phyloP scores from a whole-genome alignment of 2,113 vertebrate species.

The Malaclemys terrapin region DNA sequence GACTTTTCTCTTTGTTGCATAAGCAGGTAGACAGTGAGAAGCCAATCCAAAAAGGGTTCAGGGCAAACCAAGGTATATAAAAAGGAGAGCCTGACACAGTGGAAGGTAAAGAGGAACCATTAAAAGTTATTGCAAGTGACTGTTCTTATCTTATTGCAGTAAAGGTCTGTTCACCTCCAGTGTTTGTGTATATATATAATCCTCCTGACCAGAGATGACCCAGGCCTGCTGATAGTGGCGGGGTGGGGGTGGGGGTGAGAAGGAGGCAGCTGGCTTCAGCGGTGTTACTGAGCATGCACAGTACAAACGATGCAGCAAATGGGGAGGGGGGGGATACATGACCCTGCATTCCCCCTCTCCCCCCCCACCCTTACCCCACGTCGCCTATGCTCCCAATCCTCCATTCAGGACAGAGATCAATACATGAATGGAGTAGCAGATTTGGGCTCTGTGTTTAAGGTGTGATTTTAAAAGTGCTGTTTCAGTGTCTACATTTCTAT shows the following conservation, averaged over 20 bases:
- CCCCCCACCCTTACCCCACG: too few species aligned
- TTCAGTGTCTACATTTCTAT: background rate
- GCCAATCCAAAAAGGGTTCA: background rate
- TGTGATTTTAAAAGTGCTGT: background rate
- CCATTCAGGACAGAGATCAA: too few species aligned
- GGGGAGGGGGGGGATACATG: too few species aligned
- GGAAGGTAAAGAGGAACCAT: background rate
- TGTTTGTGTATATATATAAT: too few species aligned
- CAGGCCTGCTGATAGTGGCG: too few species aligned
- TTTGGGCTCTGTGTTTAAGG: background rate
- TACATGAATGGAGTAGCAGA: accelerated
- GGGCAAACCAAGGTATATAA: background rate
- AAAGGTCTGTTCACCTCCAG: background rate
- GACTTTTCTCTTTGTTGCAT: background rate
- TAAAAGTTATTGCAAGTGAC: background rate
- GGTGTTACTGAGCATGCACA: too few species aligned
- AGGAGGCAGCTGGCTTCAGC: too few species aligned
- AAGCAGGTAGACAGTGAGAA: background rate
- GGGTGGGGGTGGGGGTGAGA: accelerated
- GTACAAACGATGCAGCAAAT: too few species aligned
- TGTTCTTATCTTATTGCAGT: accelerated
- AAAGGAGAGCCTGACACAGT: background rate
- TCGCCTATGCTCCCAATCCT: too few species aligned
- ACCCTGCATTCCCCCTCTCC: too few species aligned
- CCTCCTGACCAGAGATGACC: too few species aligned